Base-by-base conservation (phyloP, 2,888 invertebrate genomes). In the Apodemia duryi region DNA sequence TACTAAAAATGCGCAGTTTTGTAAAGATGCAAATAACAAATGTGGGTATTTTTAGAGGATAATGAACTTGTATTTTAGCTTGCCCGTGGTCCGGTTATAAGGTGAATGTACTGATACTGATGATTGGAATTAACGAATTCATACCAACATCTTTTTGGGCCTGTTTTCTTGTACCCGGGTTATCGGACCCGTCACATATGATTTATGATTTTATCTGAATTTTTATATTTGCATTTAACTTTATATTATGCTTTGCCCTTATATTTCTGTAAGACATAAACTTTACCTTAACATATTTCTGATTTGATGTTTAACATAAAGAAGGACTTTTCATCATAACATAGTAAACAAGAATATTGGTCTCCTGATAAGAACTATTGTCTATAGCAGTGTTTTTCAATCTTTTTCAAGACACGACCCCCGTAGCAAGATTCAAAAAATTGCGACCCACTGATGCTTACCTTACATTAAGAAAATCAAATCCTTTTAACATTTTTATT, bases 81-180 rank as follows among this genome's bases (percentile, higher is more conserved):
- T 77, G 74, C 82, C 78, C 79, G 75, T 76, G 78, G 84, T 81
- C 90, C 90, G 89, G 91, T 91, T 89, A 84, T 76, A 83, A 86
- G 91, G 88, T 91, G 82, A 91, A 89, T 77, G 89, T 75, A 85
- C 90, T 80, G 81, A 49, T 79, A 74, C 75, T 67, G 69, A 68
- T 72, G 76, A 86, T 83, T 82, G 84, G 84, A 83, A 89, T 90
- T 84, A 84, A 81, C 81, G 79, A 84, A 85, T 83, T 85, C 76
- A 76, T 76, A 77, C 74, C 73, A 71, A 73, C 76, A 78, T 81
- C 80, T 83, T 81, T 87, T 85, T 79, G 80, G 80, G 81, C 81
- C 79, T 82, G 84, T 88, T 85, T 85, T 79, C 82, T 74, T 75
- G 83, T 79, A 80, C 81, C 77, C 78, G 77, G 86, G 86, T 90